Evolutionary conservation across 92 coral and sea anemone species (phyloP).

Genomic region (Metridium senile): DNA sequence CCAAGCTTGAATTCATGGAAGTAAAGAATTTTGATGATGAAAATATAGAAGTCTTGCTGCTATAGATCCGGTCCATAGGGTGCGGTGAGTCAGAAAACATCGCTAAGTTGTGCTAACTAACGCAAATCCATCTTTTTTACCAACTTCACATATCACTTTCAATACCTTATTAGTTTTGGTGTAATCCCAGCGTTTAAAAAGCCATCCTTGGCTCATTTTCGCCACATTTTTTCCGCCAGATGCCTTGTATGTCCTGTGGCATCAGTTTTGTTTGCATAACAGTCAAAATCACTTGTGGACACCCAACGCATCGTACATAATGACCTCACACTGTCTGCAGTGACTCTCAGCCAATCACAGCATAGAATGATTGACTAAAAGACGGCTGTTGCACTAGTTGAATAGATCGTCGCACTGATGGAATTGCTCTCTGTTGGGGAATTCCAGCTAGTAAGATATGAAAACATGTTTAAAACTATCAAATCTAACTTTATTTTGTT

Average conservation of each 20-base stretch:
- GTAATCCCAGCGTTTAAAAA: too few species aligned
- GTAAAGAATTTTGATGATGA: neutral
- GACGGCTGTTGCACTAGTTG: neutral
- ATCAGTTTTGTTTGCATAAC: conserved; percentile 2
- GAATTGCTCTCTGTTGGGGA: conserved; percentile 9
- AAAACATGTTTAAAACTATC: conserved; percentile 9
- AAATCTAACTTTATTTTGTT: too few species aligned
- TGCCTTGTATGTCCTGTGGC: conserved; percentile 2
- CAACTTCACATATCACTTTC: too few species aligned
- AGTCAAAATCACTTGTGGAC: conserved; percentile 9
- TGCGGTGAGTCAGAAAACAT: too few species aligned
- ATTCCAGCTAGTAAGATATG: neutral
- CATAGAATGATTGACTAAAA: neutral
- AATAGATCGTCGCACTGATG: neutral
- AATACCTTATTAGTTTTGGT: too few species aligned
- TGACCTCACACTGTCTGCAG: conserved; percentile 5
- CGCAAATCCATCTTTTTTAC: too few species aligned
- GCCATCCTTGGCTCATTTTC: neutral
- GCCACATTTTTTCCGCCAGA: neutral
- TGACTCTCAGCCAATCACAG: conserved; percentile 11
- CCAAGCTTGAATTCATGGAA: neutral
- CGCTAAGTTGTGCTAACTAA: too few species aligned
- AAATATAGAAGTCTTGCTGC: neutral
- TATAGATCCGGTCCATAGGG: neutral
- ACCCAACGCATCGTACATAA: neutral